Evolutionary conservation across 2,888 invertebrate genomes (phyloP).

Genomic region (Hypsopygia costalis): DNA sequence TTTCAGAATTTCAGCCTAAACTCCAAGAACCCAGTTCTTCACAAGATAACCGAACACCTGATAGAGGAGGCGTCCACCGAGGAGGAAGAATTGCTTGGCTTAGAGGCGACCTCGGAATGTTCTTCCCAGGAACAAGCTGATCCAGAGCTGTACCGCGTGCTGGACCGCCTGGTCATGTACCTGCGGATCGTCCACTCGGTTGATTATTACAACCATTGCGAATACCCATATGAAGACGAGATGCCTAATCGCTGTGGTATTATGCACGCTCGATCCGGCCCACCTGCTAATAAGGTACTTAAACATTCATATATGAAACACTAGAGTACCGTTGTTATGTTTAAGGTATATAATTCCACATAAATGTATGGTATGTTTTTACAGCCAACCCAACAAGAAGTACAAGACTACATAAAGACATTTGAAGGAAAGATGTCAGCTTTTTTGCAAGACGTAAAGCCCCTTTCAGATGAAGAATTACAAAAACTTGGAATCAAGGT

Average conservation of each 20-base stretch:
- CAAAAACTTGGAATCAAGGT: constrained; percentile 91
- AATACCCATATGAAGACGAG: constrained; percentile 99
- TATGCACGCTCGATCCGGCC: constrained; percentile 96
- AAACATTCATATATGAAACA: no score
- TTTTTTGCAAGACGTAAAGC: constrained; percentile 89
- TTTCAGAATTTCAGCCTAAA: constrained; percentile 82
- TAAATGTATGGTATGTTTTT: constrained; percentile 14
- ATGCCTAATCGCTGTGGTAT: constrained; percentile 99
- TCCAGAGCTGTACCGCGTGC: constrained; percentile 81
- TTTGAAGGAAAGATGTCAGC: constrained; percentile 96
- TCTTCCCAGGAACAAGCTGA: constrained; percentile 48
- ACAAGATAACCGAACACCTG: constrained; percentile 98
- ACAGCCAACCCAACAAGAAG: constrained; percentile 84
- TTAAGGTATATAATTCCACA: no score
- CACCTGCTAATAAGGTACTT: constrained; percentile 89
- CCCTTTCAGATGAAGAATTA: constrained; percentile 87
- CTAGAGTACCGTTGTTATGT: no score
- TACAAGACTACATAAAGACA: constrained; percentile 87
- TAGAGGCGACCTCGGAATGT: constrained; percentile 63
- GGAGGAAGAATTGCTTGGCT: constrained; percentile 95
- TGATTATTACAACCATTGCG: constrained; percentile 99
- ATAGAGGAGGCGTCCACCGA: constrained; percentile 99
- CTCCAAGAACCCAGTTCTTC: constrained; percentile 95
- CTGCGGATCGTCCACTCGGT: constrained; percentile 98
- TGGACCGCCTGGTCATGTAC: constrained; percentile 93